A percentile compares a stretch with the other conserved stretches of the same genome.
Conservation (phyloP, 2,113 vertebrate species). For the Mastomys natalensis region DNA sequence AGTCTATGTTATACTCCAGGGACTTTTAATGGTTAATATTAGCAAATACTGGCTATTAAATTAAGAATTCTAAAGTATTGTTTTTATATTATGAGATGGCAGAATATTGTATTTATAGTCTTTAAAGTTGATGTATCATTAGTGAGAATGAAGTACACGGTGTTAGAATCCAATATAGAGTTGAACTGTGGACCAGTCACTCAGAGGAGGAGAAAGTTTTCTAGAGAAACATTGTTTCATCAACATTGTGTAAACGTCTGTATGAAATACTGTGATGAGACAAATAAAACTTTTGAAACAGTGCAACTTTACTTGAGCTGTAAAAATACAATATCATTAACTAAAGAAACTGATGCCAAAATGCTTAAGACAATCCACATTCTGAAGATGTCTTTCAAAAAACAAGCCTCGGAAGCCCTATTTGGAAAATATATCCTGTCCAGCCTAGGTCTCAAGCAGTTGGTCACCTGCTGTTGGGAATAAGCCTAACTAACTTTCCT, state of each 20-base stretch:
- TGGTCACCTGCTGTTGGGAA: slow-evolving; percentile 56
- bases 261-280: slow-evolving; percentile 39
- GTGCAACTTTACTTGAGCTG: slow-evolving; percentile 16
- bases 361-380: slow-evolving; percentile 52
- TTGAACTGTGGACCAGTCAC: slow-evolving; percentile 11
- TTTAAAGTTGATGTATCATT: slow-evolving; percentile 40
- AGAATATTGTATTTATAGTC: slow-evolving; percentile 29
- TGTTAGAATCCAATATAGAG: slow-evolving; percentile 36
- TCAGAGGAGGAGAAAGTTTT: not conserved
- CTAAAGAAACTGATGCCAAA: slow-evolving; percentile 16
- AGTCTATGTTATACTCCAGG: slow-evolving; percentile 28
- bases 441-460: slow-evolving; percentile 12
- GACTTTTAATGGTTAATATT: not conserved
- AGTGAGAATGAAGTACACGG: not conserved
- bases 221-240: not conserved
- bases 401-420: not conserved
- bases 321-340: slow-evolving; percentile 29
- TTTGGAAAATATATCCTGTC: slow-evolving; percentile 63
- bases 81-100: slow-evolving; percentile 1
- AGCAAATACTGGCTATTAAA: not conserved
- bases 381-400: slow-evolving; percentile 31
- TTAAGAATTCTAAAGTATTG: not conserved
- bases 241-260: not conserved
- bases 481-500: slow-evolving; percentile 52
- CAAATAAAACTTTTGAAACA: slow-evolving; percentile 42